Evolutionary conservation across 2,113 vertebrate genomes (phyloP).

Genomic region (Sialia sialis): DNA sequence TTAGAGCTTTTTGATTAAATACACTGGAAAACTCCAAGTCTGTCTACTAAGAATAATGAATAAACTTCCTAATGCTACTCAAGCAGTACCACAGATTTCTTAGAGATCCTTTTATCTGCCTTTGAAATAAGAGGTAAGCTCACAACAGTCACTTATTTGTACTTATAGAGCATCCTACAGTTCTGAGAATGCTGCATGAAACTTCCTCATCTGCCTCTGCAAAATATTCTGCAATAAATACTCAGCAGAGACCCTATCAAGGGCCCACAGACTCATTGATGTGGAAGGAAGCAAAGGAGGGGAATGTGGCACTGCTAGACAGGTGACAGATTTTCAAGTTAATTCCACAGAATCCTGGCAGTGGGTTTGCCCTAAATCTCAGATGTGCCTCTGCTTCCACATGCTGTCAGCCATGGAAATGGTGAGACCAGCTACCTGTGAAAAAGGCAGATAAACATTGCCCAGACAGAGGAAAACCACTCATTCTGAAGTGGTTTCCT

Average conservation of each 20-base stretch:
- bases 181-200: background rate
- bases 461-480: constrained; percentile 23
- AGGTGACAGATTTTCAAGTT: background rate
- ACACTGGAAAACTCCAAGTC: background rate
- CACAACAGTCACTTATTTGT: background rate
- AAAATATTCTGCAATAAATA: background rate
- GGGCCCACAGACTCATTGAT: background rate
- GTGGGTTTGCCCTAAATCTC: background rate
- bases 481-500: constrained; percentile 27
- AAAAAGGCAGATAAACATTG: background rate
- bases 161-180: background rate
- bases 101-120: background rate
- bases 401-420: background rate
- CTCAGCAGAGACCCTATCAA: background rate
- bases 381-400: background rate
- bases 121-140: background rate
- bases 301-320: background rate
- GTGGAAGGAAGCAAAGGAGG: background rate
- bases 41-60: background rate
- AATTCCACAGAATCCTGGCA: background rate
- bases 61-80: background rate
- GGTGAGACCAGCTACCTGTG: background rate
- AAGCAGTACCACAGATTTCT: background rate
- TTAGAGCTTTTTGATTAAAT: background rate
- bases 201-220: background rate